phyloP scores from a whole-genome alignment of 2,113 vertebrate species.

The Casuarius casuarius region DNA sequence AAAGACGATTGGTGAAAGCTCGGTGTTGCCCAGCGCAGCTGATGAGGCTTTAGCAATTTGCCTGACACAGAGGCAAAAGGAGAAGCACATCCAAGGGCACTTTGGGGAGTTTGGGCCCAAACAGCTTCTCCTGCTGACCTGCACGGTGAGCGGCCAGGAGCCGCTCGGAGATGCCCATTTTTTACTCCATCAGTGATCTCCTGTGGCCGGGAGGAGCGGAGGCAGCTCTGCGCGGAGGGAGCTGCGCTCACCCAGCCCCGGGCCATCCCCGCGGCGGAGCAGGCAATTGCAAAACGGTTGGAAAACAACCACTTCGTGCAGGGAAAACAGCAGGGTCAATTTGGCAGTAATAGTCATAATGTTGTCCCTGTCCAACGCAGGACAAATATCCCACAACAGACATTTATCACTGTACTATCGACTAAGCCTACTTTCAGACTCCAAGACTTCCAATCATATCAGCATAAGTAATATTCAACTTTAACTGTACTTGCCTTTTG shows the following conservation, averaged over 20 bases:
- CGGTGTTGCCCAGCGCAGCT: not conserved
- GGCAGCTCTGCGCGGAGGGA: not conserved
- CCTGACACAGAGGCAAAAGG: not conserved
- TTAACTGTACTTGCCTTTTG: slow-evolving; percentile 57
- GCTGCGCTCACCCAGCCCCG: too few relatives aligned
- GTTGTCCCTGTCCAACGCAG: not conserved
- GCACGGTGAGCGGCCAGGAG: not conserved
- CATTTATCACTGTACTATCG: not conserved
- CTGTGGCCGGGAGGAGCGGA: fast-evolving
- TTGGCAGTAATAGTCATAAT: not conserved
- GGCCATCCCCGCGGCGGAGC: too few relatives aligned
- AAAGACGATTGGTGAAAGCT: not conserved
- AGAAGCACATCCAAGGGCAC: fast-evolving
- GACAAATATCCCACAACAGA: not conserved
- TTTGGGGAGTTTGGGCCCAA: not conserved
- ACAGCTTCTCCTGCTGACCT: not conserved
- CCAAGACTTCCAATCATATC: not conserved
- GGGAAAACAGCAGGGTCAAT: not conserved
- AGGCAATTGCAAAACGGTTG: not conserved
- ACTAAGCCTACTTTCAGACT: slow-evolving; percentile 3
- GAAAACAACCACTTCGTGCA: not conserved
- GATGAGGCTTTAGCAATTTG: not conserved
- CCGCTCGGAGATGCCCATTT: not conserved
- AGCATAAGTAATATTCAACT: not conserved
- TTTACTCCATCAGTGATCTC: not conserved